Evolutionary conservation across 2,797 vertebrate species (phyloP), one percentile per base, ranked within the genome.

Genomic region (Ptychadena robeensis): DNA sequence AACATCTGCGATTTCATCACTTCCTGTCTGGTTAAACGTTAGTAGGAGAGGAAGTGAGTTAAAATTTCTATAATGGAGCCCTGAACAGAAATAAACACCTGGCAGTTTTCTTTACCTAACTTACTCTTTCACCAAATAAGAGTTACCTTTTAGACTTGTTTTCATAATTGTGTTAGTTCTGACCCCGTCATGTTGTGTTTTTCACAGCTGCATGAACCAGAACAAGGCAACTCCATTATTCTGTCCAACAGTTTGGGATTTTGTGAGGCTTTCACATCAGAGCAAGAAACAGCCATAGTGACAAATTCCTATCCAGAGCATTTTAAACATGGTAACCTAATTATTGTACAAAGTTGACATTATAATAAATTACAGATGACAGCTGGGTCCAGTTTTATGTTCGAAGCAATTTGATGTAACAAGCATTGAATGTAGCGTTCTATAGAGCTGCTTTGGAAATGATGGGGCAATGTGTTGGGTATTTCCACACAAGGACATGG

Each of bases 181-280:
- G 70, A 75, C 68, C 9, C 27, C 70, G 77, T 84, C 71, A 74
- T 76, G 57, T 71, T 80, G 38, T 80, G 57, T 85, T 85, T 82
- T 82, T 86, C 86, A 37, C 81, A 97, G 94, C 61, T 80, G 2
- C 38, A 86, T 57, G 89, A 88, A 25, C 88, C 78, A 83, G 89
- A 89, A 27, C 89, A 76, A 85, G 90, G 91, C 61, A 87, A 87
- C 80, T 91, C 89, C 14, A 88, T 96, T 66, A 86, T 90, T 61
- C 92, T 96, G 57, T 91, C 90, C 38, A 96, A 96, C 85, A 96
- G 91, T 80, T 81, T 96, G 81, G 93, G 88, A 82, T 87, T 93
- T 66, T 90, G 89, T 22, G 95, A 96, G 59, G 88, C 89, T 72
- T 91, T 90, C 66, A 92, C 93, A 89, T 91, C 94, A 76, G 90